Evolutionary conservation across 2,113 vertebrate species (phyloP), one percentile per base, ranked within the genome.

Genomic region (Aldabrachelys gigantea): DNA sequence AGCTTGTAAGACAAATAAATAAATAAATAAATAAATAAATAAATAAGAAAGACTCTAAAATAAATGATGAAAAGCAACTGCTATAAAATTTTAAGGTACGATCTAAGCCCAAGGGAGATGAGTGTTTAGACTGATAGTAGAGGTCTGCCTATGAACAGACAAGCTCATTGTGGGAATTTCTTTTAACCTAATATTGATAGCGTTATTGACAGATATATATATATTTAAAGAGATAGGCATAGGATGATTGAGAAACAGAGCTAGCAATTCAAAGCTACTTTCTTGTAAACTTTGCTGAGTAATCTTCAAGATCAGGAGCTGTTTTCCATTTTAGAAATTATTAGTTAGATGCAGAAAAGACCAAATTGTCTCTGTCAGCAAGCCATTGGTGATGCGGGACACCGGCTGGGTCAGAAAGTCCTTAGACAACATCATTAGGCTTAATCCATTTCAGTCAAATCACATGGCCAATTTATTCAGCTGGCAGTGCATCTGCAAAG

Each of bases 121-220:
- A 95, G 89, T 97, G 94, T 72, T 95, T 92, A 93, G 90, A 84
- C 41, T 86, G 95, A 94, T 96, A 94, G 38, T n/a, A 96, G 91
- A 95, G 84, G 72, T 21, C 80, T 90, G 62, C 86, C 83, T 89
- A 56, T 89, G 91, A 94, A 89, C 88, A 88, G 82, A 89, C 52
- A 86, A 94, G 72, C 82, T 89, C 93, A 94, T 44, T 85, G 2
- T 82, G 93, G 97, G 96, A 96, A 96, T 97, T 96, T 81, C 53
- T 90, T 96, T 96, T 95, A 91, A 84, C 90, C 96, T 89, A 49
- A 27, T 92, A 94, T 89, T 84, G 91, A 96, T 92, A 95, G 80
- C 21, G 72, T 92, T 89, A 90, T 91, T 96, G 44, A 91, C 85
- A 84, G 10, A 49, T 49, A 49, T 49, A 49, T 49, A 49, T 49